Evolutionary conservation across 2,888 invertebrate genomes (phyloP).

Genomic region (Parapristionchus giblindavisi): DNA sequence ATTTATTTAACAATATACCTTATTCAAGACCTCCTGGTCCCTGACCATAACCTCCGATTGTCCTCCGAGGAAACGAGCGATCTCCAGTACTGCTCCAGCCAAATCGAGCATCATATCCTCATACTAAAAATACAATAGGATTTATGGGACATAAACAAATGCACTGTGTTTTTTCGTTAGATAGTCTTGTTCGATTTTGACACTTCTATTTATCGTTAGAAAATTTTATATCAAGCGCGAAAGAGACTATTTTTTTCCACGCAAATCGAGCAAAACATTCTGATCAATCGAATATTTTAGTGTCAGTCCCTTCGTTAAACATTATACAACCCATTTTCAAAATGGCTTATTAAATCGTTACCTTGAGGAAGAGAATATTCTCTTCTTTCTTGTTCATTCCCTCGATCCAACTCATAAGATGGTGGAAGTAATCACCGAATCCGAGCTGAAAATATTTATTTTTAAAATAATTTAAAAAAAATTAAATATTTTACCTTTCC

Average conservation of each 20-base stretch:
- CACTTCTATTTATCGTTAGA: too few relatives aligned
- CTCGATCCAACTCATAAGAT: constrained; percentile 15
- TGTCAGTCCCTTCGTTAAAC: too few relatives aligned
- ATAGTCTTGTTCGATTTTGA: too few relatives aligned
- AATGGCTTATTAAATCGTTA: too few relatives aligned
- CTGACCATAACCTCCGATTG: constrained; percentile 54
- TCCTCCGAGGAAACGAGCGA: constrained; percentile 47
- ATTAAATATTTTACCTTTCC: constrained; percentile 16
- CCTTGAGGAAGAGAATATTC: constrained; percentile 35
- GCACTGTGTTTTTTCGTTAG: too few relatives aligned
- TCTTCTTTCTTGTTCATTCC: constrained; percentile 28
- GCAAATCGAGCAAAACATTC: too few relatives aligned
- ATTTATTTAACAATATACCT: constrained; percentile 41
- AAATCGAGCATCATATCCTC: constrained; percentile 36
- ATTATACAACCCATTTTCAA: too few relatives aligned
- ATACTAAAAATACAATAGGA: constrained; percentile 19
- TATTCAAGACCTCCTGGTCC: constrained; percentile 48
- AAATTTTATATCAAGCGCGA: too few relatives aligned
- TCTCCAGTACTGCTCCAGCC: constrained; percentile 7
- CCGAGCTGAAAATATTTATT: constrained; percentile 15
- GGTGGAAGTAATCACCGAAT: constrained; percentile 36
- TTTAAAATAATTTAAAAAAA: background rate
- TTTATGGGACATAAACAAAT: too few relatives aligned
- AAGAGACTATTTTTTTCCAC: too few relatives aligned
- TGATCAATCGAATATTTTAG: too few relatives aligned